Conservation (phyloP, 2,113 vertebrate species). For the Deroptyus accipitrinus region DNA sequence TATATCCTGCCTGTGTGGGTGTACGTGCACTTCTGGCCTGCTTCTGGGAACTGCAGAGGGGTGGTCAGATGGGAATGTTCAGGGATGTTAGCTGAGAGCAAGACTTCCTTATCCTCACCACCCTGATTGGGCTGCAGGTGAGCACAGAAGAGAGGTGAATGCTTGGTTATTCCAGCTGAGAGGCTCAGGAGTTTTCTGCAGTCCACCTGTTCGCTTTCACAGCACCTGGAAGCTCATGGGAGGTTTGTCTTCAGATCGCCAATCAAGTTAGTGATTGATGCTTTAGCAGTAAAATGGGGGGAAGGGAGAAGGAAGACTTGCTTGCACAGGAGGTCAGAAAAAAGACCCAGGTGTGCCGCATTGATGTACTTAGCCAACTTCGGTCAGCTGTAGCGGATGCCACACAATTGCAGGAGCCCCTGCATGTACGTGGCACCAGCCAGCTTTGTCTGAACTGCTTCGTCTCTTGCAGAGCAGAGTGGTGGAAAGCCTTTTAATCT, state of each 20-base stretch:
- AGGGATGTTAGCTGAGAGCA: background rate
- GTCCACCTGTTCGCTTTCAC: background rate
- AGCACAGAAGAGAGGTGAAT: background rate
- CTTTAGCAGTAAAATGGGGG: background rate
- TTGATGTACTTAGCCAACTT: background rate
- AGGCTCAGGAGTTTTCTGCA: background rate
- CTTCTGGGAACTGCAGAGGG: background rate
- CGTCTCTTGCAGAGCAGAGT: rapidly evolving
- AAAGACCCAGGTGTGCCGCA: background rate
- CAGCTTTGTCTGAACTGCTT: background rate
- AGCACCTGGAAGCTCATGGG: background rate
- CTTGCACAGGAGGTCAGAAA: background rate
- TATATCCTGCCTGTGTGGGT: rapidly evolving
- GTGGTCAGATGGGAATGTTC: rapidly evolving
- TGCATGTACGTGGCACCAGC: rapidly evolving
- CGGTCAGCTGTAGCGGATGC: background rate
- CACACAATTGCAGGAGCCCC: background rate
- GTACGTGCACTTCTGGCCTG: background rate
- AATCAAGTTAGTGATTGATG: background rate
- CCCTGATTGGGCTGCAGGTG: background rate
- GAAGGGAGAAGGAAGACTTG: background rate
- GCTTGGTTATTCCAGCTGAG: background rate
- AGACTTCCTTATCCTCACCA: background rate
- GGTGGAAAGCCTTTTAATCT: background rate
- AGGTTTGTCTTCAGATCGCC: background rate